Percentiles rank a stretch among this genome's conserved stretches.
These are phyloP conservation scores for Prochilodus magdalenae DNA, from an alignment of 2,113 vertebrate species.

Conservation along the genomic window DNA sequence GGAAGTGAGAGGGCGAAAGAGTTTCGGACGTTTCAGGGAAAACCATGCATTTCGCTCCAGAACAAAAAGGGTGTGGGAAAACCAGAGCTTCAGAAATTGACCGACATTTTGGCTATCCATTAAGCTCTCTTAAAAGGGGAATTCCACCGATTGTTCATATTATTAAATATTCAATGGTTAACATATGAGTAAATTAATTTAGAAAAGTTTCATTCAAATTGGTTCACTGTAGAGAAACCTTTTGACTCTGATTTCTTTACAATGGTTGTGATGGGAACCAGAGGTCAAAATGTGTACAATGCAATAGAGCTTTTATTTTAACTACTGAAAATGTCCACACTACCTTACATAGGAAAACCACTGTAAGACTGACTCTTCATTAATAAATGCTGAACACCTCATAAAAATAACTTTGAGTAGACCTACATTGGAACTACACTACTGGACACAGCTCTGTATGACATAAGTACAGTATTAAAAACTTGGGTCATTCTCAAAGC, in stretches of 20 bases:
- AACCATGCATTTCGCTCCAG: conserved; percentile 30
- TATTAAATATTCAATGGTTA: too few relatives aligned
- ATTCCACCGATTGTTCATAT: background rate
- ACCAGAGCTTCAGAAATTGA: conserved; percentile 44
- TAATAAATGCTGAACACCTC: background rate
- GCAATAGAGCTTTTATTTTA: too few relatives aligned
- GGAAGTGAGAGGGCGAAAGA: background rate
- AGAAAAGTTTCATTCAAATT: too few relatives aligned
- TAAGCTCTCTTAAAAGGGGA: background rate
- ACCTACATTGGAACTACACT: background rate
- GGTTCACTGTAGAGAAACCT: too few relatives aligned
- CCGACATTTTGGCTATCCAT: background rate
- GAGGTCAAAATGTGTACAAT: too few relatives aligned
- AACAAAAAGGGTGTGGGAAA: conserved; percentile 20
- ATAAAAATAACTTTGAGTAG: background rate
- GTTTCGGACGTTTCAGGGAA: background rate
- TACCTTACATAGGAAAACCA: too few relatives aligned
- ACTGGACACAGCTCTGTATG: background rate
- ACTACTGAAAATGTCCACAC: too few relatives aligned
- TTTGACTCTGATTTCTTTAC: too few relatives aligned
- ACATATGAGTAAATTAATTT: too few relatives aligned
- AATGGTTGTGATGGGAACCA: too few relatives aligned
- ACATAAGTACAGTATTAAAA: background rate
- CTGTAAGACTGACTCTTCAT: too few relatives aligned
- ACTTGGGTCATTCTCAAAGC: background rate